Conservation (phyloP, 2,113 vertebrate genomes). For the Accipiter cooperii region DNA sequence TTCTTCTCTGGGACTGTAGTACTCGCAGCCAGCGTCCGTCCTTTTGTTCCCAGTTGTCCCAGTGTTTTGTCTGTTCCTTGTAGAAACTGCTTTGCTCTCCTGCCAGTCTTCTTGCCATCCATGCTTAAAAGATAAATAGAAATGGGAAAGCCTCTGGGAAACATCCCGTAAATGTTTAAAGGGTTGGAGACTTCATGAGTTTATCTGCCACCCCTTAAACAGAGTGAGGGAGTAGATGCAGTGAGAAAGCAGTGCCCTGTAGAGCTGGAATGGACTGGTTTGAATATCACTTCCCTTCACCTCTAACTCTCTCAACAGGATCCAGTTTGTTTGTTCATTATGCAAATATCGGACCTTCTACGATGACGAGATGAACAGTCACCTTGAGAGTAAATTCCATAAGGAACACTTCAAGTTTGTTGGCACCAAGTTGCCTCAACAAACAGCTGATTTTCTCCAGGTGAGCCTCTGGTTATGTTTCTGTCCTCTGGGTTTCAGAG, state of each 20-base stretch:
- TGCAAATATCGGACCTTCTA: constrained; percentile 95
- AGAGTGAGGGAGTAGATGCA: background rate
- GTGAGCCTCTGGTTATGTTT: constrained; percentile 26
- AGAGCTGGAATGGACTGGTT: background rate
- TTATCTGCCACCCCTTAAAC: background rate
- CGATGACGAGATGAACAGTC: constrained; percentile 85
- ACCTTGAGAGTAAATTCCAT: constrained; percentile 91
- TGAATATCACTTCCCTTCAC: background rate
- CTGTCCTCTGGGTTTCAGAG: background rate
- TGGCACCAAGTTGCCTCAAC: constrained; percentile 83
- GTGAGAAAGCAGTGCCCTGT: background rate
- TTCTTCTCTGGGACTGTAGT: background rate
- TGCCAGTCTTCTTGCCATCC: rapidly evolving
- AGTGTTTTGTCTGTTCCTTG: background rate
- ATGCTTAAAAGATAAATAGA: background rate
- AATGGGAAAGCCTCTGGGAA: background rate
- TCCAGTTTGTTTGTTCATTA: constrained; percentile 90
- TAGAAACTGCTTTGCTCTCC: background rate
- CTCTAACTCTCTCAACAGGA: constrained; percentile 63
- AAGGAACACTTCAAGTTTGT: constrained; percentile 91
- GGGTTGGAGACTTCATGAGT: background rate
- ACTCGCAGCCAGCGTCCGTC: background rate
- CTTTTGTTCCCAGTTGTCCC: background rate
- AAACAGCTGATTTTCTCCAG: constrained; percentile 91
- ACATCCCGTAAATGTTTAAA: rapidly evolving